These are phyloP conservation scores for Cotesia congregata DNA, from an alignment of 2,888 invertebrate species.

Conservation along the genomic window DNA sequence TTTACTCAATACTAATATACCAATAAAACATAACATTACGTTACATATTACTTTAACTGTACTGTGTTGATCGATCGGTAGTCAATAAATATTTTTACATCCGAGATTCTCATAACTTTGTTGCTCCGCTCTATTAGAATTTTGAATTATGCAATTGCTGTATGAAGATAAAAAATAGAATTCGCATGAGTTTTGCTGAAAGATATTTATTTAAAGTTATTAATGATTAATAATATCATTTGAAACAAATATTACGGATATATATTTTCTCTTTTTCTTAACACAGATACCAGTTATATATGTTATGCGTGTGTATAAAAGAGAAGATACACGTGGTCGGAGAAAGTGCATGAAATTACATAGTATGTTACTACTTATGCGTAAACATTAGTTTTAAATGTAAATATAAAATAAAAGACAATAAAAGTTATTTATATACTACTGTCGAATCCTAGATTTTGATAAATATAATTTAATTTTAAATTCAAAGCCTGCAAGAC, in stretches of 20 bases:
- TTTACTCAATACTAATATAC: background rate
- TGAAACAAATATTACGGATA: background rate
- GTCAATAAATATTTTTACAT: too few species aligned
- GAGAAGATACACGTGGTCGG: conserved; percentile 18
- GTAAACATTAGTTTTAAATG: conserved; percentile 27
- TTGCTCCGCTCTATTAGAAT: too few species aligned
- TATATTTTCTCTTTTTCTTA: background rate
- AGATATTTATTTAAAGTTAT: background rate
- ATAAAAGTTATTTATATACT: background rate
- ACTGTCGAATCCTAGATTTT: background rate
- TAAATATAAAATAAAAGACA: background rate
- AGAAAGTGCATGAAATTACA: conserved; percentile 33
- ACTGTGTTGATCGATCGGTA: too few species aligned
- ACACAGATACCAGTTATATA: background rate
- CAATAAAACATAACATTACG: background rate
- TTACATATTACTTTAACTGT: background rate
- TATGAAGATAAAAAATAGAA: background rate
- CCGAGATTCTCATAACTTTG: too few species aligned
- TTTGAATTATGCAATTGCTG: background rate
- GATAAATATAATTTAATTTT: conserved; percentile 2
- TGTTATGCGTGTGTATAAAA: background rate
- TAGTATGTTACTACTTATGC: conserved; percentile 25
- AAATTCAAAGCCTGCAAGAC: background rate
- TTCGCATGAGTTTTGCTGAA: background rate
- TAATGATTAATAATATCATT: background rate